phyloP scores from a whole-genome alignment of 2,888 invertebrate species.

The Cremastinae sp. region DNA sequence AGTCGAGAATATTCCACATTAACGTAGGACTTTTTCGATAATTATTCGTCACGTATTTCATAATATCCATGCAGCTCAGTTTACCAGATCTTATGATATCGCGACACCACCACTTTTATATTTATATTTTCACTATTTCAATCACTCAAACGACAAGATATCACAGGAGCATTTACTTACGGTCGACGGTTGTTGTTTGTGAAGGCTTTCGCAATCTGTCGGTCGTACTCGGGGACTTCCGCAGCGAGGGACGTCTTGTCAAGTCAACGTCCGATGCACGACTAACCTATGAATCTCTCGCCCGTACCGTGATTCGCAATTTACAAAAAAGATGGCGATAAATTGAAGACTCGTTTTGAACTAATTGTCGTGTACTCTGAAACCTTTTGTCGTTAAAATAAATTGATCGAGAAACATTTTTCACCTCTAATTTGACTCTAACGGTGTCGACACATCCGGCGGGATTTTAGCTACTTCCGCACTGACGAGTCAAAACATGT shows the following conservation, averaged over 20 bases:
- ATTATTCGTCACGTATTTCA: constrained; percentile 31
- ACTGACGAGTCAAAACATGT: constrained; percentile 50
- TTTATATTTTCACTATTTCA: constrained; percentile 52
- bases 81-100: constrained; percentile 43
- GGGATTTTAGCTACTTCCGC: constrained; percentile 68
- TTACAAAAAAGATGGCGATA: constrained; percentile 16
- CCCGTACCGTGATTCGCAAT: neutral
- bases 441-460: constrained; percentile 65
- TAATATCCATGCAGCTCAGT: constrained; percentile 50
- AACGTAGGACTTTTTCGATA: constrained; percentile 27
- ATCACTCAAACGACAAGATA: constrained; percentile 57
- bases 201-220: constrained; percentile 79
- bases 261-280: constrained; percentile 72
- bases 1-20: constrained; percentile 69
- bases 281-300: constrained; percentile 64
- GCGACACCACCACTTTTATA: constrained; percentile 56
- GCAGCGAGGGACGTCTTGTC: constrained; percentile 71
- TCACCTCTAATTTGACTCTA: constrained; percentile 62
- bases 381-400: neutral
- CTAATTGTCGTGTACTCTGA: neutral
- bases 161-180: constrained; percentile 80
- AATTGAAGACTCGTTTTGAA: constrained; percentile 14
- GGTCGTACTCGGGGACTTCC: constrained; percentile 78
- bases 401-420: constrained; percentile 24
- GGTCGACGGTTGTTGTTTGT: constrained; percentile 82